These are phyloP conservation scores for Drosophila paranaensis DNA, from an alignment of 2,888 invertebrate genomes.

Conservation along the genomic window DNA sequence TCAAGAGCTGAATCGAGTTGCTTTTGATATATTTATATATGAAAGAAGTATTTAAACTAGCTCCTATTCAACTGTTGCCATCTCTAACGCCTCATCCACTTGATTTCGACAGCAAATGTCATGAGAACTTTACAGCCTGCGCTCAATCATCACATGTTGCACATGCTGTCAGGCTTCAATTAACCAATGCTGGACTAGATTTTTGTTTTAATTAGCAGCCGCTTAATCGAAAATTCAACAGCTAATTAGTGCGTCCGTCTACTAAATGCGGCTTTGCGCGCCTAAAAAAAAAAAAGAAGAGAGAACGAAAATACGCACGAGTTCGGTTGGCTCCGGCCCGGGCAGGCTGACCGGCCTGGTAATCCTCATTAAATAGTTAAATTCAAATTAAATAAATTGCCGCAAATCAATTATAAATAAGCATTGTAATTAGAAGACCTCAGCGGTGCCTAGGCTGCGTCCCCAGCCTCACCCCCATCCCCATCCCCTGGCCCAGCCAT, in stretches of 20 bases:
- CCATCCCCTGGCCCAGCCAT: background rate
- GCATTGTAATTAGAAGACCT: conserved; percentile 81
- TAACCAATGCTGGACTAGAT: conserved; percentile 23
- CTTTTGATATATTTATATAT: too few species aligned
- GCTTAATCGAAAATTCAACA: conserved; percentile 80
- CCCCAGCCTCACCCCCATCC: too few species aligned
- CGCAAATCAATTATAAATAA: conserved; percentile 81
- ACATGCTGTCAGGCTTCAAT: conserved; percentile 42
- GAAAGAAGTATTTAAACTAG: background rate
- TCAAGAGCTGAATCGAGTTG: background rate
- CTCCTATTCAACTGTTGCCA: rapidly evolving
- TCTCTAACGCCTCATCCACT: background rate
- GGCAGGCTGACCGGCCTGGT: conserved; percentile 39
- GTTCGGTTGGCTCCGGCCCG: conserved; percentile 13
- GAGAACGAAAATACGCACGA: conserved; percentile 30
- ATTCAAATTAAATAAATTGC: conserved; percentile 82
- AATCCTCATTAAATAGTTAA: conserved; percentile 81
- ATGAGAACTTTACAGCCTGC: background rate
- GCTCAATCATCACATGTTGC: conserved; percentile 20
- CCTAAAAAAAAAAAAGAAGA: conserved; percentile 25
- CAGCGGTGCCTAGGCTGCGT: conserved; percentile 32
- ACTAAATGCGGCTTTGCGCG: conserved; percentile 75
- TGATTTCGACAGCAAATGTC: conserved; percentile 2
- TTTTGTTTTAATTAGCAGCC: conserved; percentile 30
- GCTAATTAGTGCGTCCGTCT: conserved; percentile 71